phyloP scores from a whole-genome alignment of 2,797 vertebrate genomes.

The Hemitrygon akajei region DNA sequence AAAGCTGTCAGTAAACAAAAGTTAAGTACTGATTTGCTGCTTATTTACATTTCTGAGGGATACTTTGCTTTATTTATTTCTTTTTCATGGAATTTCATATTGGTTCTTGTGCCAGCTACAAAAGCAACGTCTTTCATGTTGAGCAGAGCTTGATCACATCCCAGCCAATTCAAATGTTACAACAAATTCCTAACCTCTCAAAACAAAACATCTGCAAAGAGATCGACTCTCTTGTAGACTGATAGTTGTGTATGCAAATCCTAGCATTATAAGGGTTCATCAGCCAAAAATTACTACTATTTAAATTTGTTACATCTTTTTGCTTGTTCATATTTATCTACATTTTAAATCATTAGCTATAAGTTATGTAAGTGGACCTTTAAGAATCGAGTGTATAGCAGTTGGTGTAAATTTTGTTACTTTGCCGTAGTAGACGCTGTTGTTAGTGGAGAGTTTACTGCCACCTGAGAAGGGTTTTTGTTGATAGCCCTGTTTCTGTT shows the following conservation, averaged over 20 bases:
- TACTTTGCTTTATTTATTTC: slow-evolving; percentile 1
- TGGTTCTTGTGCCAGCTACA: neutral
- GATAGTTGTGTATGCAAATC: too few species aligned
- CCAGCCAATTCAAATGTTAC: too few species aligned
- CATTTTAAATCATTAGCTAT: slow-evolving; percentile 43
- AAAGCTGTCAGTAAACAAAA: neutral
- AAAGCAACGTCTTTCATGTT: neutral
- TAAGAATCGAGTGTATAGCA: too few species aligned
- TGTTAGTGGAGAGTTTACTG: too few species aligned
- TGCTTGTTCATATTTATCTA: slow-evolving; percentile 46
- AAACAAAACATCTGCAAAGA: too few species aligned
- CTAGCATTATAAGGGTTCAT: neutral
- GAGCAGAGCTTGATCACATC: neutral
- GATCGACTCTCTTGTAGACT: too few species aligned
- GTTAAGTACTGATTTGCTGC: neutral
- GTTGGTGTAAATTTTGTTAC: too few species aligned
- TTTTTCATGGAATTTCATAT: neutral
- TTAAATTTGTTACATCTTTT: slow-evolving; percentile 45
- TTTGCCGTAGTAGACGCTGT: too few species aligned
- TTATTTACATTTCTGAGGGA: neutral
- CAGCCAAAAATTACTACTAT: neutral
- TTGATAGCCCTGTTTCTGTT: too few species aligned
- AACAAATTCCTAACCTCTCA: too few species aligned
- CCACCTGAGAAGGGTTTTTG: too few species aligned
- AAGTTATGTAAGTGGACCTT: too few species aligned